Base-by-base conservation (phyloP, 2,113 vertebrate species). In the Pantherophis guttatus region DNA sequence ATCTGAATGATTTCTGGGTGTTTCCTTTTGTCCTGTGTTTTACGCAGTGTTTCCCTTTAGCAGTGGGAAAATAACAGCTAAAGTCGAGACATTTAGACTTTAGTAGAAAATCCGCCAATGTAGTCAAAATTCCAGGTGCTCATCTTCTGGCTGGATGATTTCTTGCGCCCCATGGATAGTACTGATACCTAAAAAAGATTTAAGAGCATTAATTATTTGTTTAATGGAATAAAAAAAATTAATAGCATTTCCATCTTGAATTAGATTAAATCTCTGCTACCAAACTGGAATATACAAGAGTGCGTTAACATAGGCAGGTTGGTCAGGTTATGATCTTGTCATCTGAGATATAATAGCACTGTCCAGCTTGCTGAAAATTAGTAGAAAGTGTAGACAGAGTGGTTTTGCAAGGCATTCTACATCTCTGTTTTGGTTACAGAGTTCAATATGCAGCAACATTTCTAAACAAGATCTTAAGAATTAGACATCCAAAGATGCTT, bases 101-200 rank as follows among this genome's bases (percentile, higher is more conserved):
- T 75, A 89, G 90, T 52, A 91, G 93, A 91, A 95, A 94, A 88
- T 65, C 93, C 4, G 88, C 92, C 87, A 88, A 92, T 92, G n/a
- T 21, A 24, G 62, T 96, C 85, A 93, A 88, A 94, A 91, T 90
- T 93, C 39, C 54, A 93, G 0, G 0, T 92, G 95, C 93, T 97
- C 93, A 94, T 97, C 94, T 97, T 96, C 95, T 96, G 39, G 75
- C 57, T 89, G 96, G 92, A 44, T 89, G 94, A 53, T 58, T 97
- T 95, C 96, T 97, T 93, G 94, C 70, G 88, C 81, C 94, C 91
- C 95, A 97, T 0, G 3, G 95, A 93, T 81, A 97, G 58, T 29
- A 96, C 44, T 97, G 96, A 94, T 92, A 97, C 62, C 97, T 97
- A 92, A 23, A 59, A 44, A 33, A 57, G 55, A 55, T 90, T 92